Evolutionary conservation across 2,888 invertebrate species (phyloP).

Genomic region (Volucella inflata): DNA sequence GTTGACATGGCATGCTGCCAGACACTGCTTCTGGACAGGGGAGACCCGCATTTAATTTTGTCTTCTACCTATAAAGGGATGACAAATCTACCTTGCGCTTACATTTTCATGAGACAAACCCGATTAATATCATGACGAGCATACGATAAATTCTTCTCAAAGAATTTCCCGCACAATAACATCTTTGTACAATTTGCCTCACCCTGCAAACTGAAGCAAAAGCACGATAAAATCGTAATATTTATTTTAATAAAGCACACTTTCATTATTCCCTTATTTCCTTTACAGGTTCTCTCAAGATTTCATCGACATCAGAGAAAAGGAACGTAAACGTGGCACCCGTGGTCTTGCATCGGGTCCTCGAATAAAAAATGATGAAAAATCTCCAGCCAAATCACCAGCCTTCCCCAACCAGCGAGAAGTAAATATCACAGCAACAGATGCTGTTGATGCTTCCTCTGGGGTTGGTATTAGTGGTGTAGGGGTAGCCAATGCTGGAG

Average conservation of each 20-base stretch:
- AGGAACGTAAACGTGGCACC: slow-evolving; percentile 93
- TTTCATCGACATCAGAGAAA: slow-evolving; percentile 96
- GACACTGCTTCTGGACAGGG: too few relatives aligned
- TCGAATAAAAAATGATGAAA: slow-evolving; percentile 76
- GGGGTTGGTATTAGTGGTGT: slow-evolving; percentile 32
- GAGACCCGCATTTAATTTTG: not conserved
- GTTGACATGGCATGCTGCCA: not conserved
- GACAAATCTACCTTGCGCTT: not conserved
- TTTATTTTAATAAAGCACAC: slow-evolving; percentile 69
- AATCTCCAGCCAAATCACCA: slow-evolving; percentile 63
- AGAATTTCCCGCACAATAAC: slow-evolving; percentile 47
- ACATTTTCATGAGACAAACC: slow-evolving; percentile 43
- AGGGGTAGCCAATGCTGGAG: slow-evolving; percentile 24
- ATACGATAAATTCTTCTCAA: slow-evolving; percentile 61
- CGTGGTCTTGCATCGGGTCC: slow-evolving; percentile 85
- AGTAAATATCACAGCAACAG: slow-evolving; percentile 75
- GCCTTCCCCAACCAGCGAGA: slow-evolving; percentile 49
- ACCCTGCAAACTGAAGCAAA: not conserved
- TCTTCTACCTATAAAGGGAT: not conserved
- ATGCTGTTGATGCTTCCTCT: slow-evolving; percentile 64
- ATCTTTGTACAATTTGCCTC: slow-evolving; percentile 16
- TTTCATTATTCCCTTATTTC: slow-evolving; percentile 67
- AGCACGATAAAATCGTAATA: slow-evolving; percentile 55
- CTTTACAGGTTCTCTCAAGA: slow-evolving; percentile 93
- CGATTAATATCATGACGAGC: slow-evolving; percentile 48